Base-by-base conservation (phyloP, 2,888 invertebrate species). In the Chymomyza caudatula region DNA sequence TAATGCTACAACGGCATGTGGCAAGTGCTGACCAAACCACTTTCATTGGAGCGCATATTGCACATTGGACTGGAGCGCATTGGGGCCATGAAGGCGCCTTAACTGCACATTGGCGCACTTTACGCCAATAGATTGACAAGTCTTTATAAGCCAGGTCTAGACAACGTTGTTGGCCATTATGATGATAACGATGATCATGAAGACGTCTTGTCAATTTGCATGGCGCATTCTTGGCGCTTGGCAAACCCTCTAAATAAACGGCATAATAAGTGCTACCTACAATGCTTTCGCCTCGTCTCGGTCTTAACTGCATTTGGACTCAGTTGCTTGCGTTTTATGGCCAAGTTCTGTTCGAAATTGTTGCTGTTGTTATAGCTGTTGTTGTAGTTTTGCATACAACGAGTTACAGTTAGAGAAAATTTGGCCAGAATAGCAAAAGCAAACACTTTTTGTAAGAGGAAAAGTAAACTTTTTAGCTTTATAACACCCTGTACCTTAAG, bases 261-360 rank as follows among this genome's bases (percentile, higher is more conserved):
- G 19, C 47, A 17, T 6, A 4, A 37, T n/a, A 13, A 44, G 44
- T n/a, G 4, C 11, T 13, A 44, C 4, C 44, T n/a, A 44, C 6
- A 44, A 13, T 51, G 51, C 51, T 51, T 51, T 51, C 51, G 51
- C 51, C 51, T 5, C 22, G 22, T 13, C 51, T 4, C 13, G 51
- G 20, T 5, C 51, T 17, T 47, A 47, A 47, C 19, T 51, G 51
- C 51, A 51, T 51, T 51, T 20, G 19, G 17, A 47, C 19, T 17
- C 47, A 47, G 11, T 37, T 37, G 29, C 29, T 37, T 49, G 66
- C 58, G 53, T 62, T 62, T 71, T 59, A 66, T 66, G 71, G 68
- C 68, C 55, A 67, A 58, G 63, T 67, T 60, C 53, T 37, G 64
- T 58, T 63, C 71, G 54, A 42, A 13, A 47, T 25, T 22, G 44